Conservation (phyloP, 2,888 invertebrate species). For the Hololepta plana region DNA sequence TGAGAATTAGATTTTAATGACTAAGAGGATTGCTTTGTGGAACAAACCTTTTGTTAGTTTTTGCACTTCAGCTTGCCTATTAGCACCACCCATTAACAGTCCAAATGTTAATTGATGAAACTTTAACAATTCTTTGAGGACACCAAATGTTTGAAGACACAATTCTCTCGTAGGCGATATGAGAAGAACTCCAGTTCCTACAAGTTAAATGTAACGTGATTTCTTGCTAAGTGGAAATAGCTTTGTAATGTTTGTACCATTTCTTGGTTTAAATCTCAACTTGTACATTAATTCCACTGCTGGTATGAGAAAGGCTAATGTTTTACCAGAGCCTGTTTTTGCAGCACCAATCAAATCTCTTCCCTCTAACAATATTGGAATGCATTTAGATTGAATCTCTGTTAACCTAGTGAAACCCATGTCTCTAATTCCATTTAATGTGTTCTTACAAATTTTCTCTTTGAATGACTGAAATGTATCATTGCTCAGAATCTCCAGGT, state of each 20-base stretch:
- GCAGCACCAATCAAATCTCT: conserved; percentile 73
- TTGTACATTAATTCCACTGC: conserved; percentile 65
- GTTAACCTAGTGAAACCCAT: conserved; percentile 74
- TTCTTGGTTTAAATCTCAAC: conserved; percentile 50
- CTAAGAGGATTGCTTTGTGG: too few species aligned
- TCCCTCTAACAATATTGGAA: conserved; percentile 63
- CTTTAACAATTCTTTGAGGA: conserved; percentile 81
- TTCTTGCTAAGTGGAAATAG: too few species aligned
- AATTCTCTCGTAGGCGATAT: conserved; percentile 93
- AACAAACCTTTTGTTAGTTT: conserved; percentile 43
- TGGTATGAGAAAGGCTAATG: conserved; percentile 74
- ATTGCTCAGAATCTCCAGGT: conserved; percentile 40
- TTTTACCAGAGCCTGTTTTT: conserved; percentile 83
- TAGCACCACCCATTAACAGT: conserved; percentile 89
- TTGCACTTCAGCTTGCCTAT: conserved; percentile 76
- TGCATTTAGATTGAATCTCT: conserved; percentile 60
- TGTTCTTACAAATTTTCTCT: conserved; percentile 45
- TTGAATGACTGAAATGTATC: conserved; percentile 35
- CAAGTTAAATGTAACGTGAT: conserved; percentile 13
- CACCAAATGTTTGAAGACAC: conserved; percentile 96
- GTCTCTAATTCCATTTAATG: conserved; percentile 43
- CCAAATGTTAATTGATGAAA: conserved; percentile 89
- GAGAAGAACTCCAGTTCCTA: conserved; percentile 81
- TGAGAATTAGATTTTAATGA: conserved; percentile 1
- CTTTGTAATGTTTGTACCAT: conserved; percentile 47